Conservation (phyloP, 1,140 invertebrate species). For the Psilanteris sp. region DNA sequence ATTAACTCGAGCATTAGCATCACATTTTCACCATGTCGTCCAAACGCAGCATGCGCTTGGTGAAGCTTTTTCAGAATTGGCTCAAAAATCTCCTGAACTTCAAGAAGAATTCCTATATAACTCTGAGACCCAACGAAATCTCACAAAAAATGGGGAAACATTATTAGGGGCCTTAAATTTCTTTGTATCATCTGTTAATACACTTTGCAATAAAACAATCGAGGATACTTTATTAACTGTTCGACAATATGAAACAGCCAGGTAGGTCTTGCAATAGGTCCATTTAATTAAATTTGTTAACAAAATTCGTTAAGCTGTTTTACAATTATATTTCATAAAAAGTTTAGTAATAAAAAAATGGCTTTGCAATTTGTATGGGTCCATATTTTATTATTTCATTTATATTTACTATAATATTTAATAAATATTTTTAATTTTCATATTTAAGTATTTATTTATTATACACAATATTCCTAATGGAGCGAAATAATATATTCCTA, state of each 20-base stretch:
- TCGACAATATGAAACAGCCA: slow-evolving; percentile 94
- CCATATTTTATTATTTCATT: no score
- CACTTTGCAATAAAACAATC: slow-evolving; percentile 97
- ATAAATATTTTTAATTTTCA: no score
- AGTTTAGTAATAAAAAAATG: no score
- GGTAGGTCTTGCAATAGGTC: no score
- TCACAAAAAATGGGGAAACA: slow-evolving; percentile 96
- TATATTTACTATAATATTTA: no score
- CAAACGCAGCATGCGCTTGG: slow-evolving; percentile 91
- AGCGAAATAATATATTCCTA: no score
- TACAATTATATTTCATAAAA: no score
- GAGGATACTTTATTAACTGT: slow-evolving; percentile 97
- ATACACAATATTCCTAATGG: no score
- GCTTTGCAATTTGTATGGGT: no score
- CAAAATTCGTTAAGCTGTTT: no score
- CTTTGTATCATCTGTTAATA: slow-evolving; percentile 97
- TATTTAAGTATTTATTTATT: no score
- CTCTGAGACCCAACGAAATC: slow-evolving; percentile 94
- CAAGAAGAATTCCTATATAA: slow-evolving; percentile 97
- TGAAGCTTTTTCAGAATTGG: slow-evolving; percentile 95
- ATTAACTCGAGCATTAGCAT: slow-evolving; percentile 89
- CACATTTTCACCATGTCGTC: slow-evolving; percentile 93
- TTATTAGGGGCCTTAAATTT: slow-evolving; percentile 95
- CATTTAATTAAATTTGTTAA: no score
- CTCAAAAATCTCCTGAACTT: slow-evolving; percentile 96